phyloP scores from a whole-genome alignment of 2,888 invertebrate genomes.

The Psylliodes chrysocephalus region DNA sequence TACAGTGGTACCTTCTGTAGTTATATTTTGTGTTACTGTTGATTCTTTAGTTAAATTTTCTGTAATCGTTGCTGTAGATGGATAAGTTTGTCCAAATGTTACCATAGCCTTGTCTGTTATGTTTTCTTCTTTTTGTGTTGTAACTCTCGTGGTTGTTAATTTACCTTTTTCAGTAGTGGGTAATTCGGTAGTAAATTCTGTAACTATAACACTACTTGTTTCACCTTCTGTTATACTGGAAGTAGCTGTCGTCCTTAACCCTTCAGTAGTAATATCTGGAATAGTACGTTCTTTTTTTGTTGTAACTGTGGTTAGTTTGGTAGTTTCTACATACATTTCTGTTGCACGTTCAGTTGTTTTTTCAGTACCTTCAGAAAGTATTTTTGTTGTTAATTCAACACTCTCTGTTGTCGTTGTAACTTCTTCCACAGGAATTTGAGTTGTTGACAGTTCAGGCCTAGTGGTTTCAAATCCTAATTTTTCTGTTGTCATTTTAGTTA shows the following conservation, averaged over 20 bases:
- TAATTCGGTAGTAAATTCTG: conserved; percentile 5
- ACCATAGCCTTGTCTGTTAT: not conserved
- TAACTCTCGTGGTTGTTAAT: conserved; percentile 9
- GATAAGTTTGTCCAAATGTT: conserved; percentile 11
- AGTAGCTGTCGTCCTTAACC: not conserved
- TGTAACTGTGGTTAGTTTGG: not conserved
- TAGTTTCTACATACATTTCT: conserved; percentile 8
- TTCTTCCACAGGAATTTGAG: no score
- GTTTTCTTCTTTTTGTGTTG: not conserved
- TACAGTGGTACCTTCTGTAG: not conserved
- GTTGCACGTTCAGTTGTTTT: conserved; percentile 1
- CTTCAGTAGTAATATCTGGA: conserved; percentile 6
- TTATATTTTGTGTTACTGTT: not conserved
- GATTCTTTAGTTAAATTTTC: not conserved
- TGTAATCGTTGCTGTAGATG: conserved; percentile 20
- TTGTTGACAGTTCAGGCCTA: no score
- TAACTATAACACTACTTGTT: no score
- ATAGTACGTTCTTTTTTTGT: no score
- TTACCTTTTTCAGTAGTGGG: conserved; percentile 22
- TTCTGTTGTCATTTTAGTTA: not conserved
- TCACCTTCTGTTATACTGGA: no score
- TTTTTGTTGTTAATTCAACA: no score
- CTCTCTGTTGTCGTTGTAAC: no score
- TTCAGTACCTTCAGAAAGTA: not conserved
- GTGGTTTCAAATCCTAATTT: no score